Evolutionary conservation across 2,797 vertebrate species (phyloP), one percentile per base, ranked within the genome.

Genomic region (Hydrocynus forskahlii): DNA sequence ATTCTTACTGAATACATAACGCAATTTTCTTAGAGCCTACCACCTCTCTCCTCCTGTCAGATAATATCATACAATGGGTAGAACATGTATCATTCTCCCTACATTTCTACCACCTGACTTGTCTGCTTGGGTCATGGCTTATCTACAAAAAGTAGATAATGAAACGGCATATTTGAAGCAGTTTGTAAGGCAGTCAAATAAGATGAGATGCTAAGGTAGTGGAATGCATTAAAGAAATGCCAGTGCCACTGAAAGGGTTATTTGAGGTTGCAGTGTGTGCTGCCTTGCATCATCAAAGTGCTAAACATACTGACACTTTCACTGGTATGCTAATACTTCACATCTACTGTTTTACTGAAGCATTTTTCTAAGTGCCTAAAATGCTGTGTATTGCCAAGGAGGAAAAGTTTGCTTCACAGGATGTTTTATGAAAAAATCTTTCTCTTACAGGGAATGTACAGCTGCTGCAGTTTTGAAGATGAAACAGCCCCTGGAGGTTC

Each of bases 381-480:
- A 74, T 71, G 19, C 48, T 72, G 45, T 81, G 64, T 54, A 74
- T 76, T 60, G 73, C 78, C 40, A 45, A 73, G 17, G 74, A 76
- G 35, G 52, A 77, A 80, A 68, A 60, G 43, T 35, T 45, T 78
- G 54, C 45, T 52, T 60, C 69, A 54, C 52, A 60, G 21, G 67
- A 74, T 62, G 21, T 63, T 78, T 74, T 40, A 21, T 72, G 60
- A 84, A 73, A 74, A 81, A 71, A 76, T 85, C 0, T 35, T 72
- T 77, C 60, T 68, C 69, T 76, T 78, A 67, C 87, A 97, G 97
- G 97, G 97, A 66, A 98, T 98, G 96, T 98, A 97, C 93, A 97
- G 96, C 86, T 98, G 97, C 90, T 97, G 97, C 91, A 95, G 94
- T 85, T 95, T 95, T 12, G 97, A 98, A 84, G 96, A 97, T 77